A percentile compares a stretch with the other conserved stretches of the same genome.
These are phyloP conservation scores for Panthera leo DNA, from an alignment of 2,113 vertebrate species.

Conservation along the genomic window DNA sequence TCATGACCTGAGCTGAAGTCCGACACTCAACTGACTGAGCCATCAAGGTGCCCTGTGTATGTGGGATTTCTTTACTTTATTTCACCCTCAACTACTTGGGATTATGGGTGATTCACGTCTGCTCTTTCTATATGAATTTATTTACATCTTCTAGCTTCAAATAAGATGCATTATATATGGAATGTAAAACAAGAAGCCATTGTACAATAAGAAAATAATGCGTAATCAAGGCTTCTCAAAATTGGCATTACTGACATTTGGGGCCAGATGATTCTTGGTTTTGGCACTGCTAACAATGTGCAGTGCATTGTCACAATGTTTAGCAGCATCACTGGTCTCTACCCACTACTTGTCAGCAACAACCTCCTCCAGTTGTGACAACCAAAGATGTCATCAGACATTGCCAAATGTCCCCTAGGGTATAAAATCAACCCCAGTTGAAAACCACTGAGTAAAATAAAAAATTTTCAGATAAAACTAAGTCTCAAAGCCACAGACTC, in stretches of 20 bases:
- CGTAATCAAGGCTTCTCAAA: neutral
- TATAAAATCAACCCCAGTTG: neutral
- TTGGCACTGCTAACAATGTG: neutral
- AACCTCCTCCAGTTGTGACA: neutral
- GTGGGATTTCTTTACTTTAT: neutral
- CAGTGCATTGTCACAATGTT: neutral
- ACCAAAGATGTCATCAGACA: neutral
- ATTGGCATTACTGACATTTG: neutral
- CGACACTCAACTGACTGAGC: no score
- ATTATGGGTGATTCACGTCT: neutral
- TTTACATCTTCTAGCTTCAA: neutral
- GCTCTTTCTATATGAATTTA: neutral
- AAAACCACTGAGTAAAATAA: neutral
- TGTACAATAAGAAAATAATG: neutral
- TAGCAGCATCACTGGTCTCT: neutral
- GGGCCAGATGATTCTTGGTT: neutral
- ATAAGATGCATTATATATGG: neutral
- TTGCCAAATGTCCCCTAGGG: neutral
- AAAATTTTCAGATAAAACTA: slow-evolving; percentile 25
- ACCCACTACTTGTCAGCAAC: neutral
- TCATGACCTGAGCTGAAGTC: no score
- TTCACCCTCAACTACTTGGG: neutral
- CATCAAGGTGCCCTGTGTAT: neutral
- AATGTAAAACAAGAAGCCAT: neutral
- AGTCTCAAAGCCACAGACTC: neutral